A percentile compares a stretch with the other conserved stretches of the same genome.
These are phyloP conservation scores for Parapsyche elsis DNA, from an alignment of 1,140 invertebrate genomes.

Conservation along the genomic window DNA sequence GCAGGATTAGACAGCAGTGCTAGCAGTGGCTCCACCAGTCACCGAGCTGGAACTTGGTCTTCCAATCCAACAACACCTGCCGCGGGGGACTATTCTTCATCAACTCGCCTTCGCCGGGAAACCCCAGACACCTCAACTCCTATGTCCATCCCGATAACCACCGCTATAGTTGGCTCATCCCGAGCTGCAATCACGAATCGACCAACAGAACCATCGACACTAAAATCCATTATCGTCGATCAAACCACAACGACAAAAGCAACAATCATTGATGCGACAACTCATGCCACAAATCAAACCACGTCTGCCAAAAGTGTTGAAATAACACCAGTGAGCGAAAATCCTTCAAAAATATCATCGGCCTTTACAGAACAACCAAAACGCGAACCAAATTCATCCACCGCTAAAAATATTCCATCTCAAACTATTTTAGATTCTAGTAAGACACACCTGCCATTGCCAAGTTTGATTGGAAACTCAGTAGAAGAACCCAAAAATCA, in stretches of 20 bases:
- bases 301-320: slow-evolving; percentile 34
- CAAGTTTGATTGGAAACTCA: slow-evolving; percentile 30
- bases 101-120: slow-evolving; percentile 50
- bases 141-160: slow-evolving; percentile 32
- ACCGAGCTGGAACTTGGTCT: slow-evolving; percentile 57
- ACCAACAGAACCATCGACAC: background rate
- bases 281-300: background rate
- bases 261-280: background rate
- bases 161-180: slow-evolving; percentile 44
- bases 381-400: background rate
- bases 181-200: background rate
- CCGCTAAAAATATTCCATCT: background rate
- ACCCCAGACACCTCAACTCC: slow-evolving; percentile 44
- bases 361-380: slow-evolving; percentile 33
- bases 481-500: slow-evolving; percentile 61
- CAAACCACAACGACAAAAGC: slow-evolving; percentile 5
- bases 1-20: slow-evolving; percentile 29
- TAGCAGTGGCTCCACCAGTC: slow-evolving; percentile 56
- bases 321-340: slow-evolving; percentile 45
- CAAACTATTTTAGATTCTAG: background rate
- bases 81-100: slow-evolving; percentile 51
- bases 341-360: slow-evolving; percentile 42
- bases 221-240: background rate
- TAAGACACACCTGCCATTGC: slow-evolving; percentile 4
- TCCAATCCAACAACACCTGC: slow-evolving; percentile 58